Conservation (phyloP, 2,113 vertebrate genomes). For the Brienomyrus brachyistius region DNA sequence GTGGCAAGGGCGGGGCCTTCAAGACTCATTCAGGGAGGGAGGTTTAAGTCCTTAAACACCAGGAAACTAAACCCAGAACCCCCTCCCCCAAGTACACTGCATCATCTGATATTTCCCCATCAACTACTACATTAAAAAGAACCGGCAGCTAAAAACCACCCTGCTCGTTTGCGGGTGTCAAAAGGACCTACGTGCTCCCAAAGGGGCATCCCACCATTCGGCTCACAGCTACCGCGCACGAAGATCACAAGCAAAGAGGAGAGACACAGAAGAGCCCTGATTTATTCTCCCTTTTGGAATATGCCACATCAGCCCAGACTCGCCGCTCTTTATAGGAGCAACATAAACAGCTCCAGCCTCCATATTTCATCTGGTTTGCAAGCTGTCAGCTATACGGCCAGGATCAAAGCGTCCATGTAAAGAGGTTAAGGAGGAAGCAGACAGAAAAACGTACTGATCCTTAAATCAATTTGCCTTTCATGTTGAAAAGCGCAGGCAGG, state of each 20-base stretch:
- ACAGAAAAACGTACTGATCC: not conserved
- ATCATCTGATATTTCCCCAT: not conserved
- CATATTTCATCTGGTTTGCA: not conserved
- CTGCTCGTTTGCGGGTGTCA: not conserved
- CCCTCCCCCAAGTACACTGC: not conserved
- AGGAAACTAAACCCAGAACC: not conserved
- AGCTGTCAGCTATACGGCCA: not conserved
- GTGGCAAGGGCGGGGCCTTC: not conserved
- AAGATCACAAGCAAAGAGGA: not conserved
- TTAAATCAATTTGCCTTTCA: not conserved
- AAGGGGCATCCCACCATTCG: not conserved
- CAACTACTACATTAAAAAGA: not conserved
- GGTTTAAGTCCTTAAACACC: not conserved
- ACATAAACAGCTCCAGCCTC: not conserved
- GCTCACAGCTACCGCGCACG: not conserved
- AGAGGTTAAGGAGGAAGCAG: not conserved
- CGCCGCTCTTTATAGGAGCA: not conserved
- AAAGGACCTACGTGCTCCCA: not conserved
- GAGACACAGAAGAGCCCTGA: not conserved
- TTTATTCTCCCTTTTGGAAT: not conserved
- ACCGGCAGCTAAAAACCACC: not conserved
- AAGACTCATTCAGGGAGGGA: not conserved
- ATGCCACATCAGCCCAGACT: not conserved
- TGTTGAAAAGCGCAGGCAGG: not conserved
- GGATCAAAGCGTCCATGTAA: not conserved